phyloP scores from a whole-genome alignment of 2,888 invertebrate genomes.

The Caenorhabditis zanzibari region DNA sequence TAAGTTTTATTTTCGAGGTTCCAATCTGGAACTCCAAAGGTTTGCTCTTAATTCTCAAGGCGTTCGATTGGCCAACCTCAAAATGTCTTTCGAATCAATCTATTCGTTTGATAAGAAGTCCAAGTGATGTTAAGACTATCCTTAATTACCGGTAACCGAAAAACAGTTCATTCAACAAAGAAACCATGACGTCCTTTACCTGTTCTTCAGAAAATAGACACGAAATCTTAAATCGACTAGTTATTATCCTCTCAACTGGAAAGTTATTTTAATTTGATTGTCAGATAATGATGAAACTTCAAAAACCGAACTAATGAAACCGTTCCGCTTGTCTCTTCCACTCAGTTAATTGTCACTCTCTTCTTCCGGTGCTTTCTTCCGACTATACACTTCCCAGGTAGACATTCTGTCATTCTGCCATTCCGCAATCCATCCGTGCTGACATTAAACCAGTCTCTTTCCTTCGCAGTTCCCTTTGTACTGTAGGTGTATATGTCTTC shows the following conservation, averaged over 20 bases:
- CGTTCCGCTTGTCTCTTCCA: background rate
- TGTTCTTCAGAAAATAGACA: slow-evolving; percentile 2
- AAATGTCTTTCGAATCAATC: too few species aligned
- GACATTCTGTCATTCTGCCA: slow-evolving; percentile 20
- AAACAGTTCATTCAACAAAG: background rate
- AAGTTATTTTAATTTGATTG: slow-evolving; percentile 36
- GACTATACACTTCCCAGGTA: slow-evolving; percentile 49
- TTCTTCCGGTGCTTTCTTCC: slow-evolving; percentile 28
- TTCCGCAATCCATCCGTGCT: slow-evolving; percentile 57
- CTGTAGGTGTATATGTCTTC: slow-evolving; percentile 41
- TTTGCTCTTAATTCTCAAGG: too few species aligned
- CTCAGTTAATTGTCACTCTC: slow-evolving; percentile 14
- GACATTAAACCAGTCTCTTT: slow-evolving; percentile 54
- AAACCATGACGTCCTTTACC: background rate
- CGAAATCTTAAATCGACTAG: slow-evolving; percentile 13
- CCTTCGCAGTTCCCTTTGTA: slow-evolving; percentile 40
- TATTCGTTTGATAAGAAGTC: too few species aligned
- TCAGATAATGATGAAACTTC: slow-evolving; percentile 9
- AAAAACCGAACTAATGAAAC: background rate
- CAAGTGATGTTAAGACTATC: too few species aligned
- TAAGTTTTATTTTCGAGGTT: too few species aligned
- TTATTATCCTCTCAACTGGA: slow-evolving; percentile 26
- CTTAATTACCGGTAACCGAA: background rate
- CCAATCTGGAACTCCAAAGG: too few species aligned
- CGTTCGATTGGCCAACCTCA: too few species aligned